Evolutionary conservation across 2,797 vertebrate species (phyloP).

Genomic region (Sebastolobus alascanus): DNA sequence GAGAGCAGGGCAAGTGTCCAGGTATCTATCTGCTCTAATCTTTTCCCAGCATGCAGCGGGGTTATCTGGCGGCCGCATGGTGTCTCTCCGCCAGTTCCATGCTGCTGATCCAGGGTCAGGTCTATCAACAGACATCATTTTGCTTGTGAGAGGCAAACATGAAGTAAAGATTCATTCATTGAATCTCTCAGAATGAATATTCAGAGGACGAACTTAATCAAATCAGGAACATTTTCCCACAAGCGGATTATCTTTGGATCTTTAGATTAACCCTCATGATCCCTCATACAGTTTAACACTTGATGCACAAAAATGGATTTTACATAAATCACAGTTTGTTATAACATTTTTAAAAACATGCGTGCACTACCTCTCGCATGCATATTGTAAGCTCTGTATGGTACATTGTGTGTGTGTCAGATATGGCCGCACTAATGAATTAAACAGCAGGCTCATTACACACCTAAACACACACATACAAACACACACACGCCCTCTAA

Average conservation of each 20-base stretch:
- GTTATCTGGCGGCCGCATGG: not conserved
- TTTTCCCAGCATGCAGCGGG: conserved; percentile 19
- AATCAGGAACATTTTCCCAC: not conserved
- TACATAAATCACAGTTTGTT: not conserved
- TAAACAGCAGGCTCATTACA: conserved; percentile 72
- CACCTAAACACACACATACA: conserved; percentile 53
- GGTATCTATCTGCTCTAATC: not conserved
- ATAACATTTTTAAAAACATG: not conserved
- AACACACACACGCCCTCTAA: conserved; percentile 36
- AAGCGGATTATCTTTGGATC: conserved; percentile 12
- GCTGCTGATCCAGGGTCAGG: not conserved
- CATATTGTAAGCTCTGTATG: not conserved
- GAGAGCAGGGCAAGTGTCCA: not conserved
- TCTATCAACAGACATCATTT: not conserved
- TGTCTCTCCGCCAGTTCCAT: not conserved
- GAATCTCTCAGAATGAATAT: not conserved
- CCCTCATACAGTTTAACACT: not conserved
- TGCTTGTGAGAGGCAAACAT: not conserved
- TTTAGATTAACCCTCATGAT: conserved; percentile 4
- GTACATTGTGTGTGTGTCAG: conserved; percentile 16
- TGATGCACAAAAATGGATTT: not conserved
- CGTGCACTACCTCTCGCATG: not conserved
- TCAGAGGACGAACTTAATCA: conserved; percentile 4
- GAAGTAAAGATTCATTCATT: not conserved
- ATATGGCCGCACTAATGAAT: conserved; percentile 65